Percentiles rank a stretch among this genome's conserved stretches.
Evolutionary conservation across 2,888 invertebrate species (phyloP).

Genomic region (Drosophila acutilabella): DNA sequence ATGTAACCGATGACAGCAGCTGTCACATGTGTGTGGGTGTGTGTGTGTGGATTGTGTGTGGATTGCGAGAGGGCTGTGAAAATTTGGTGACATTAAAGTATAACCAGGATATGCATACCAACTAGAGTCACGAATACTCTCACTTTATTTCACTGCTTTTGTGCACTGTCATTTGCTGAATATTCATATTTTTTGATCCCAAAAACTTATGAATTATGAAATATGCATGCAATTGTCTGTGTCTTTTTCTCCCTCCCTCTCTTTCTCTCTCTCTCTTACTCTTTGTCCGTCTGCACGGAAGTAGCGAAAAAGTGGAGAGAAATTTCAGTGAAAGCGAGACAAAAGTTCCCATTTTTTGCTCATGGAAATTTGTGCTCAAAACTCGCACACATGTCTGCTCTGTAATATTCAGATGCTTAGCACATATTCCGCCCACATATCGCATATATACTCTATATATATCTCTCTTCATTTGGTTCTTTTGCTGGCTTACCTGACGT

Average conservation of each 20-base stretch:
- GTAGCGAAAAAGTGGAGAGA: constrained; percentile 13
- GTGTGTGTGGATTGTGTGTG: constrained; percentile 7
- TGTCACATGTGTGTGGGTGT: constrained; percentile 1
- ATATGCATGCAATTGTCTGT: constrained; percentile 77
- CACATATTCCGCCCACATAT: constrained; percentile 1
- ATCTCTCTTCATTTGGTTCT: constrained; percentile 8
- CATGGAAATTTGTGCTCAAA: constrained; percentile 41
- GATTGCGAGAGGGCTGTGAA: constrained; percentile 14
- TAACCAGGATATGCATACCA: constrained; percentile 30
- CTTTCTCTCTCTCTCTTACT: constrained; percentile 11
- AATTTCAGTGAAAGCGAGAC: constrained; percentile 12
- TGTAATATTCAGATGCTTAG: constrained; percentile 7
- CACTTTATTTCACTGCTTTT: constrained; percentile 30
- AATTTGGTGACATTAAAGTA: constrained; percentile 47
- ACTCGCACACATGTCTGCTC: constrained; percentile 9
- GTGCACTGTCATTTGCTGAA: constrained; percentile 60
- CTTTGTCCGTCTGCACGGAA: constrained; percentile 35
- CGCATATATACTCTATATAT: background rate
- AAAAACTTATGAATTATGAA: constrained; percentile 80
- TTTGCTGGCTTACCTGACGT: constrained; percentile 34
- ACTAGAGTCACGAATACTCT: constrained; percentile 25
- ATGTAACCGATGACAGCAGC: constrained; percentile 31
- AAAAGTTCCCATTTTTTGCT: constrained; percentile 40
- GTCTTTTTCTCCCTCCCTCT: background rate
- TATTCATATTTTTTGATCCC: constrained; percentile 75